These are phyloP conservation scores for Megaceryle torquata DNA, from an alignment of 2,113 vertebrate genomes.

Conservation along the genomic window DNA sequence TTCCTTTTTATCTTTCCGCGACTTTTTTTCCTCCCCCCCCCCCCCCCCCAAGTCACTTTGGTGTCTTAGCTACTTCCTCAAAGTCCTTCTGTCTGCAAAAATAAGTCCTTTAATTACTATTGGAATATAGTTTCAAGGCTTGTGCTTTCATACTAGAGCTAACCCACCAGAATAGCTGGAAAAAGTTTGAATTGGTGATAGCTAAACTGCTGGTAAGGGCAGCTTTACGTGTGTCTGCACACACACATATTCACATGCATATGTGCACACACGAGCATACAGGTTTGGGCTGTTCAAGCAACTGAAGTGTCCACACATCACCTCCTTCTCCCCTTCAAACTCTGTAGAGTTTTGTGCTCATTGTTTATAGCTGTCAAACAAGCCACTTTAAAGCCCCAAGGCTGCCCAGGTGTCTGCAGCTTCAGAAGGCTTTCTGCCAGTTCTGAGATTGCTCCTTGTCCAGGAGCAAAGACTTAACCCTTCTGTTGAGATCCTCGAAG, in stretches of 20 bases:
- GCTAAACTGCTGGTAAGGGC: neutral
- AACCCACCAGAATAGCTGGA: neutral
- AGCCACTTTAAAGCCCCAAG: neutral
- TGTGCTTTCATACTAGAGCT: neutral
- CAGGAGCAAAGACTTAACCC: neutral
- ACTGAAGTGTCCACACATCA: neutral
- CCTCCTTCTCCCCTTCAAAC: neutral
- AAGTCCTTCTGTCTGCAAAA: neutral
- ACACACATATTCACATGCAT: fast-evolving
- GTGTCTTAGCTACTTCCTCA: neutral
- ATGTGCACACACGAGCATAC: neutral
- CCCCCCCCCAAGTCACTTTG: neutral
- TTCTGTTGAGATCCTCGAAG: neutral
- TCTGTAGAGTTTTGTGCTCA: neutral
- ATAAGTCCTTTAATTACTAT: neutral
- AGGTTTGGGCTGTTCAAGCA: neutral
- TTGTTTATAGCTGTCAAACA: neutral
- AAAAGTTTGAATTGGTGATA: neutral
- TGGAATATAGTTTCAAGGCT: neutral
- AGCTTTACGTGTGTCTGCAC: neutral
- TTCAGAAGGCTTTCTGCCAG: neutral
- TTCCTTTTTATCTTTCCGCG: no score
- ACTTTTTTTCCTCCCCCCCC: no score
- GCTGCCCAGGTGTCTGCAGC: neutral
- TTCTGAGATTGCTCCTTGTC: neutral